Percentiles rank a stretch among this genome's conserved stretches.
Conservation (phyloP, 2,113 vertebrate species). For the Poicephalus gulielmi region DNA sequence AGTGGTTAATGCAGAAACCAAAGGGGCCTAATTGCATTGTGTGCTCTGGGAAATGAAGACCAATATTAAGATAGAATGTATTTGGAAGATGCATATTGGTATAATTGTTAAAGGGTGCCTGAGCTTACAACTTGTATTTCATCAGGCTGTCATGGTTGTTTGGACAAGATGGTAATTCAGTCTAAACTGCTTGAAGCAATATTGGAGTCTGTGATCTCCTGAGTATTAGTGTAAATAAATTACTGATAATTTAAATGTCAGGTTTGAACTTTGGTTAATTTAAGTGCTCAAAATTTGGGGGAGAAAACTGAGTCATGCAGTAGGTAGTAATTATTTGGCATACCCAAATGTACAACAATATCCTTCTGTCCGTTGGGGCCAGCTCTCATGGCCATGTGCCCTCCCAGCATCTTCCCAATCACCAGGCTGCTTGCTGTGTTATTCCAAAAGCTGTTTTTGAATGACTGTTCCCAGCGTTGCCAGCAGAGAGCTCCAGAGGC, state of each 20-base stretch:
- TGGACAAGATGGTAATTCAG: background rate
- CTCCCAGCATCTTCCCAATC: background rate
- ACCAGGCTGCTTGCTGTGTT: background rate
- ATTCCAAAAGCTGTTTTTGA: background rate
- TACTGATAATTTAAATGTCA: background rate
- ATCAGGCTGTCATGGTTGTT: background rate
- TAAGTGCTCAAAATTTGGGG: background rate
- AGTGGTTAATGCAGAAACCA: background rate
- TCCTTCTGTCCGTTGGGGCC: background rate
- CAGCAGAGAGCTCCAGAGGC: conserved; percentile 57
- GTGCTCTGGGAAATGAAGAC: background rate
- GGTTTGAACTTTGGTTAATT: background rate
- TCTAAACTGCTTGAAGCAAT: background rate
- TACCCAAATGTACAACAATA: background rate
- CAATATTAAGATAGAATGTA: background rate
- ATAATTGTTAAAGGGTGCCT: background rate
- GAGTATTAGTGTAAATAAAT: background rate
- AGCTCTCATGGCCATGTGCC: background rate
- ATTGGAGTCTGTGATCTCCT: background rate
- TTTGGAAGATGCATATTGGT: background rate
- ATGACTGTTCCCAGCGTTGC: background rate
- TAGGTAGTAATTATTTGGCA: background rate
- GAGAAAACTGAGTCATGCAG: background rate
- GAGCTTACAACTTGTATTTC: background rate
- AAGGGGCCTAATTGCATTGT: background rate